Conservation (phyloP, 2,888 invertebrate genomes). For the Agrilus mali region DNA sequence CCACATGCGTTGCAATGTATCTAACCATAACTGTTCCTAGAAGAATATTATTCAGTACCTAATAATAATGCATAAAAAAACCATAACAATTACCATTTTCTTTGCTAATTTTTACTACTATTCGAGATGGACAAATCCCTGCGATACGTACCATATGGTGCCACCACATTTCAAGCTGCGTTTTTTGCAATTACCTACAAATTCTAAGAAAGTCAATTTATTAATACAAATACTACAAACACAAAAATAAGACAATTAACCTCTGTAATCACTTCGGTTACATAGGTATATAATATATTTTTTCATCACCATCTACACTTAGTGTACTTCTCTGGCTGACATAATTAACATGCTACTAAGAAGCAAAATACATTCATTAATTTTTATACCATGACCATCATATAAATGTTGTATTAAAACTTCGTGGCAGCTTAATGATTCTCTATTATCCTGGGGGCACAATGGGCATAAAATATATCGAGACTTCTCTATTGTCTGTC, state of each 20-base stretch:
- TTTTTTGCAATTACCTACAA: constrained; percentile 3
- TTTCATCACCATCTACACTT: not conserved
- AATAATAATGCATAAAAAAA: not conserved
- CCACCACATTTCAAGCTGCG: constrained; percentile 8
- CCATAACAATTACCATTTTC: constrained; percentile 2
- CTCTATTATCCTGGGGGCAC: constrained; percentile 1
- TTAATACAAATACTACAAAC: not conserved
- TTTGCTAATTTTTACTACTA: constrained; percentile 1
- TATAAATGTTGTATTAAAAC: constrained; percentile 4
- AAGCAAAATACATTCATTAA: constrained; percentile 5
- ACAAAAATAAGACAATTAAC: constrained; percentile 1
- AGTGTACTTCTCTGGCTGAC: not conserved
- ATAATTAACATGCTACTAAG: constrained; percentile 6
- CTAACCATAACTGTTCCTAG: constrained; percentile 8
- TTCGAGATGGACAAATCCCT: constrained; percentile 10
- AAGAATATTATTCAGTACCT: constrained; percentile 1
- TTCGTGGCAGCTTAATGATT: constrained; percentile 1
- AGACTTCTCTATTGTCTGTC: not conserved
- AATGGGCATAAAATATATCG: constrained; percentile 1
- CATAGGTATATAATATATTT: constrained; percentile 8
- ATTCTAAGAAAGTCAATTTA: not conserved
- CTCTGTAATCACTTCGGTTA: constrained; percentile 8
- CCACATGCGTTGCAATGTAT: constrained; percentile 12
- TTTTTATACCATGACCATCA: constrained; percentile 3
- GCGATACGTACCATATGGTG: constrained; percentile 5